Evolutionary conservation across 2,113 vertebrate species (phyloP), one percentile per base, ranked within the genome.

Genomic region (Butorides virescens): DNA sequence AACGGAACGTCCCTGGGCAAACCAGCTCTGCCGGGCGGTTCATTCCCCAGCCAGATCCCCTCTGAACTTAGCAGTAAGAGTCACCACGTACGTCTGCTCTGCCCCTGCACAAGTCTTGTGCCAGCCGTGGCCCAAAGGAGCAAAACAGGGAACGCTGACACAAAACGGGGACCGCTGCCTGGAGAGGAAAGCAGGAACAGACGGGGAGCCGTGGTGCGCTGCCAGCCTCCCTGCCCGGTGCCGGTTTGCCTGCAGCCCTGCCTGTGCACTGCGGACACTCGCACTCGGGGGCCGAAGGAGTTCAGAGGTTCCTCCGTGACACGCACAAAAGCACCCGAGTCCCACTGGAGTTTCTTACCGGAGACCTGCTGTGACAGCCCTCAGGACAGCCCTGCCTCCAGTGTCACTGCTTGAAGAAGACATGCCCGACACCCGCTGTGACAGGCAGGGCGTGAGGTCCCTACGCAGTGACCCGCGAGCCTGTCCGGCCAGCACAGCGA

Each of bases 11-110:
- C 72, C 34, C 59, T 52, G 67, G 71, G 46, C 75, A 73, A 72
- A 62, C 16, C 53, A 73, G 39, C 30, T 62, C 63, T 89, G 63
- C 53, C 8, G 15, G 61, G 49, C 6, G 11, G 14, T 32, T 92
- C 7, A 0, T 25, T 59, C 44, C 26, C 39, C 17, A 46, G n/a
- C 32, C 55, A 47, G 30, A 67, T 83, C 49, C 30, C 37, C 12
- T 53, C 87, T n/a, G 32, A 56, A 37, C 2, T 26, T 22, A n/a
- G 66, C 34, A 52, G 3, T 29, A 18, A 36, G 32, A 62, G 15
- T 79, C 53, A 30, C 30, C 12, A 8, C 2, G 3, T 26, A 3
- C 1, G 13, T 2, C 1, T 46, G 55, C 27, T 47, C 17, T 52
- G n/a, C 37, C 44, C 49, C 55, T 46, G 14, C 29, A 14, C 34